Percentiles rank a stretch among this genome's conserved stretches.
phyloP scores from a whole-genome alignment of 2,888 invertebrate species.

The Eledona agricola region DNA sequence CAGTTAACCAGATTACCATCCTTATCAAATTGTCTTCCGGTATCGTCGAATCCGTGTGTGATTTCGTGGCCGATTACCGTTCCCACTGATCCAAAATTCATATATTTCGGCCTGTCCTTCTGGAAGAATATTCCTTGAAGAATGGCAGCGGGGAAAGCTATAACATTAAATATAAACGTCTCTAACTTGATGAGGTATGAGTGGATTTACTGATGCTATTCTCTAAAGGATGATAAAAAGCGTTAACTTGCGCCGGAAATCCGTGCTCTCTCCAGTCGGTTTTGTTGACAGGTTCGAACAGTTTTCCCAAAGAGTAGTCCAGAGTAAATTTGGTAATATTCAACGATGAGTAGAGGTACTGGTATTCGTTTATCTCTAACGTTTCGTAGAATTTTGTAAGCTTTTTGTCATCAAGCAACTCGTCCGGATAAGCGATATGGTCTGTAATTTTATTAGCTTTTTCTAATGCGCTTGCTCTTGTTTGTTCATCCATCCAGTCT shows the following conservation, averaged over 20 bases:
- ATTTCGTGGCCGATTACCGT: constrained; percentile 94
- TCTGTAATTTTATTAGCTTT: constrained; percentile 81
- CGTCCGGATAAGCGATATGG: constrained; percentile 89
- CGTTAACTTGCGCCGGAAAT: constrained; percentile 54
- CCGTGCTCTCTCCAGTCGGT: constrained; percentile 67
- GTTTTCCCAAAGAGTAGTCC: constrained; percentile 63
- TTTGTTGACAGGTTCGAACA: constrained; percentile 65
- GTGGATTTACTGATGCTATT: constrained; percentile 56
- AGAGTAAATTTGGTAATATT: constrained; percentile 64
- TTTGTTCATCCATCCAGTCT: constrained; percentile 88
- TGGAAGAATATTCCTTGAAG: constrained; percentile 92
- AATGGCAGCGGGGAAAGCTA: constrained; percentile 95
- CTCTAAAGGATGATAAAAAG: constrained; percentile 36
- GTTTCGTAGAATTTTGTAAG: constrained; percentile 77
- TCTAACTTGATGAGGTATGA: neutral
- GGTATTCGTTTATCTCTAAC: constrained; percentile 60
- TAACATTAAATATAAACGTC: neutral
- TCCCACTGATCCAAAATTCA: constrained; percentile 93
- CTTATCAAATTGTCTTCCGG: constrained; percentile 92
- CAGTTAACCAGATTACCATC: constrained; percentile 91
- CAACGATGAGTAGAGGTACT: constrained; percentile 63
- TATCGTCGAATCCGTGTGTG: constrained; percentile 89
- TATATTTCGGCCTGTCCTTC: constrained; percentile 86
- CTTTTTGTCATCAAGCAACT: constrained; percentile 79
- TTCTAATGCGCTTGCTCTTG: constrained; percentile 74